Evolutionary conservation across 2,888 invertebrate species (phyloP).

Genomic region (Dryomyza anilis): DNA sequence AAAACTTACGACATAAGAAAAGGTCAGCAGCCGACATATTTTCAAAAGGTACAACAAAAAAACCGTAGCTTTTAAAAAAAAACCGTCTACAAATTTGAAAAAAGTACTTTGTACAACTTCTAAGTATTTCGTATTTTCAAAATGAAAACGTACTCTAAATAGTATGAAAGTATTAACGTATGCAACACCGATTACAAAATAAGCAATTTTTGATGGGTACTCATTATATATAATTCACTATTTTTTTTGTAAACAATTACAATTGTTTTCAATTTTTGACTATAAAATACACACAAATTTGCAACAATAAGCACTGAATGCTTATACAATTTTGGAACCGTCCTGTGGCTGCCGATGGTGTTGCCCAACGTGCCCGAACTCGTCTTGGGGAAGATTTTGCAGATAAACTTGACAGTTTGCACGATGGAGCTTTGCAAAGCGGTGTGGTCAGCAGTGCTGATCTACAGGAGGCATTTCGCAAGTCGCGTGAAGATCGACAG

Average conservation of each 20-base stretch:
- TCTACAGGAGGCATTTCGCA: conserved; percentile 54
- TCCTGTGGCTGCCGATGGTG: conserved; percentile 45
- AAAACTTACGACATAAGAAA: too few species aligned
- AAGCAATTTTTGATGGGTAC: too few species aligned
- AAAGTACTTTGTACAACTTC: too few species aligned
- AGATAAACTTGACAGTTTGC: conserved; percentile 50
- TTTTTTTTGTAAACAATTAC: not conserved
- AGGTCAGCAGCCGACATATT: too few species aligned
- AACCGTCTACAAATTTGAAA: too few species aligned
- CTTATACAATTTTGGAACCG: conserved; percentile 53
- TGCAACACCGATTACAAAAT: not conserved
- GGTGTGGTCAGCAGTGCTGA: conserved; percentile 54
- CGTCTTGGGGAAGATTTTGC: conserved; percentile 39
- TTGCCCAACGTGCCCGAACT: conserved; percentile 41
- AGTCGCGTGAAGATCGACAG: conserved; percentile 46
- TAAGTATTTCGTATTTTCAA: too few species aligned
- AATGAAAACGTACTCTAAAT: too few species aligned
- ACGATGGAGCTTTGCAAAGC: conserved; percentile 52
- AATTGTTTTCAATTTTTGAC: not conserved
- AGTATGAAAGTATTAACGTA: too few species aligned
- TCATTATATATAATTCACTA: too few species aligned
- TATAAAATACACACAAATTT: not conserved
- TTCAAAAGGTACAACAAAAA: too few species aligned
- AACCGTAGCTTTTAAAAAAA: too few species aligned
- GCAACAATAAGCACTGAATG: not conserved